Percentiles rank a stretch among this genome's conserved stretches.
Evolutionary conservation across 2,113 vertebrate species (phyloP).

Genomic region (Phalacrocorax carbo): DNA sequence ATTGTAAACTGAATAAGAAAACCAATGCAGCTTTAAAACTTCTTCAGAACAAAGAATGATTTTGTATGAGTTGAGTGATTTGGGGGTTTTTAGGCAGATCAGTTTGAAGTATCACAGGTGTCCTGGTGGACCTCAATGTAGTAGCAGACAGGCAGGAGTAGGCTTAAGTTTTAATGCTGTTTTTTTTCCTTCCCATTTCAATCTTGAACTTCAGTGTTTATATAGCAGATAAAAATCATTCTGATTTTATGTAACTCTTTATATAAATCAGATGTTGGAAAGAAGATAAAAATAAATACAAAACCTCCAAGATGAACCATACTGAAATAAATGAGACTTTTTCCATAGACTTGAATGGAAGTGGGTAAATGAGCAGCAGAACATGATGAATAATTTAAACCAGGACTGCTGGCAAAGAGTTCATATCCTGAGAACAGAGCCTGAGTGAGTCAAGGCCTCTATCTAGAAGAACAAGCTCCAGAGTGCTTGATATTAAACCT

Average conservation of each 20-base stretch:
- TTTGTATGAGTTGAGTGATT: neutral
- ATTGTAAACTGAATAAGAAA: neutral
- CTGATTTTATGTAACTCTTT: neutral
- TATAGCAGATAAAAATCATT: neutral
- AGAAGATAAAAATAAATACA: neutral
- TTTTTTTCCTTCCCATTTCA: neutral
- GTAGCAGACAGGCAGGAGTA: neutral
- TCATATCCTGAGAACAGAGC: neutral
- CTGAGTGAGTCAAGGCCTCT: neutral
- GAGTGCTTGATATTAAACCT: neutral
- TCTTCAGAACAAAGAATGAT: neutral
- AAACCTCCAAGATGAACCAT: neutral
- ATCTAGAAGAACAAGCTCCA: neutral
- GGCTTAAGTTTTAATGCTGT: neutral
- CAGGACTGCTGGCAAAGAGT: neutral
- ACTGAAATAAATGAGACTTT: neutral
- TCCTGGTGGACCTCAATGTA: neutral
- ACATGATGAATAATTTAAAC: neutral
- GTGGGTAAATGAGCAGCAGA: neutral
- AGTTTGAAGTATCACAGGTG: neutral
- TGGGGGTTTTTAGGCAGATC: neutral
- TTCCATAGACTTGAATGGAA: neutral
- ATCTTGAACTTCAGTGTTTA: neutral
- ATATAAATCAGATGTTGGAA: constrained; percentile 4
- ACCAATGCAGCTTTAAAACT: neutral